These are phyloP conservation scores for Pedetes capensis DNA, from an alignment of 2,113 vertebrate genomes.

Conservation along the genomic window DNA sequence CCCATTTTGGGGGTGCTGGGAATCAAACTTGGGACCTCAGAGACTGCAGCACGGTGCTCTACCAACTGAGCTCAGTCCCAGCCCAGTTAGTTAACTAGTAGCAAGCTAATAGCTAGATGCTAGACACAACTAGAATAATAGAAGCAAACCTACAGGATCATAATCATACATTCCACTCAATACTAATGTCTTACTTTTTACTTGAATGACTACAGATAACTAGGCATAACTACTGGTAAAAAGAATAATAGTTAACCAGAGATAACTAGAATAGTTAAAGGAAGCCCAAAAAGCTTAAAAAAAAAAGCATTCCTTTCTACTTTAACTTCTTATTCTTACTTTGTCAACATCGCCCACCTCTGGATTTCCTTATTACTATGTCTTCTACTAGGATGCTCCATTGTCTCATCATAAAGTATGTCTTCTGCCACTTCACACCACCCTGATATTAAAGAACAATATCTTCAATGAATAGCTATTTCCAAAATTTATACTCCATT, in stretches of 20 bases:
- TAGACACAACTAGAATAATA: conserved; percentile 5
- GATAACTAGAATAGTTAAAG: not conserved
- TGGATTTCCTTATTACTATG: not conserved
- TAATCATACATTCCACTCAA: not conserved
- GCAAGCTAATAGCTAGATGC: not conserved
- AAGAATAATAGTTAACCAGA: conserved; percentile 7
- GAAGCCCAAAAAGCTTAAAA: not conserved
- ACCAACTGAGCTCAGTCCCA: too few species aligned
- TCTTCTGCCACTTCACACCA: not conserved
- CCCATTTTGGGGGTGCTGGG: too few species aligned
- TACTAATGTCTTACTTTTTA: not conserved
- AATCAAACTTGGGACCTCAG: too few species aligned
- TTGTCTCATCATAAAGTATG: not conserved
- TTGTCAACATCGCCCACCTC: not conserved
- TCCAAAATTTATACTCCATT: conserved; percentile 12
- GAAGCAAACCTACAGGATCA: not conserved
- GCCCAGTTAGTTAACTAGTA: conserved; percentile 5
- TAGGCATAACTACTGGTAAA: too few species aligned
- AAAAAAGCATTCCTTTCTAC: not conserved
- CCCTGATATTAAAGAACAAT: not conserved
- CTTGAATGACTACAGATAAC: not conserved
- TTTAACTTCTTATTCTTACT: conserved; percentile 16
- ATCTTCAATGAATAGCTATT: not conserved
- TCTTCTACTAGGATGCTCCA: not conserved
- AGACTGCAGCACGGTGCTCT: too few species aligned